Conservation (phyloP, 1,140 invertebrate species). For the Drosophila guanche region DNA sequence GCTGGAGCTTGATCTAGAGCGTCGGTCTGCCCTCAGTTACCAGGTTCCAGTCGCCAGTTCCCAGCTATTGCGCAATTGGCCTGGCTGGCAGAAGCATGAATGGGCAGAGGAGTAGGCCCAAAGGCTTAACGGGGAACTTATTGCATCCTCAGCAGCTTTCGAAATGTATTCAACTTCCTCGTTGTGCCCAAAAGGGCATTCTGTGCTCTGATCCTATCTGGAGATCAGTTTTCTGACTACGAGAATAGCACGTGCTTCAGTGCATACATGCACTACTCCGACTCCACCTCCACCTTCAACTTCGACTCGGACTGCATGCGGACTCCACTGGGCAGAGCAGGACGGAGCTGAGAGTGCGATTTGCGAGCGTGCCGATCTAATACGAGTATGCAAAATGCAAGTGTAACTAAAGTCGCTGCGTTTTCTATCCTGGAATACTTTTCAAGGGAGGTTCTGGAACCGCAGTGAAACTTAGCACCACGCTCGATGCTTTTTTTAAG, state of each 20-base stretch:
- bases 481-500: conserved; percentile 37
- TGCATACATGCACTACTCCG: neutral
- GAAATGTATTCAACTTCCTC: neutral
- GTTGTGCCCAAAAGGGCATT: neutral
- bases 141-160: too few relatives aligned
- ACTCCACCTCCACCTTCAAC: too few relatives aligned
- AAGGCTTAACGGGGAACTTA: conserved; percentile 4
- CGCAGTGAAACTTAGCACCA: conserved; percentile 63
- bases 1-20: conserved; percentile 35
- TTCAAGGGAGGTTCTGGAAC: conserved; percentile 17
- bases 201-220: conserved; percentile 2
- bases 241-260: conserved; percentile 33
- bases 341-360: neutral
- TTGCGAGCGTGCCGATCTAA: conserved; percentile 38
- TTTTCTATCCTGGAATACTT: conserved; percentile 15
- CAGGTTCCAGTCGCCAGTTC: conserved; percentile 8
- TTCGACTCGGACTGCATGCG: too few relatives aligned
- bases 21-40: conserved; percentile 2
- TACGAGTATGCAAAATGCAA: conserved; percentile 22
- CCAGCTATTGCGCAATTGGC: conserved; percentile 70
- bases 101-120: conserved; percentile 25
- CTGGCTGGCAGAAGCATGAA: conserved; percentile 14
- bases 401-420: conserved; percentile 35
- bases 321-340: conserved; percentile 6
- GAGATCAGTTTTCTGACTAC: conserved; percentile 30